phyloP scores from a whole-genome alignment of 2,888 invertebrate genomes.

The Sisyra terminalis region DNA sequence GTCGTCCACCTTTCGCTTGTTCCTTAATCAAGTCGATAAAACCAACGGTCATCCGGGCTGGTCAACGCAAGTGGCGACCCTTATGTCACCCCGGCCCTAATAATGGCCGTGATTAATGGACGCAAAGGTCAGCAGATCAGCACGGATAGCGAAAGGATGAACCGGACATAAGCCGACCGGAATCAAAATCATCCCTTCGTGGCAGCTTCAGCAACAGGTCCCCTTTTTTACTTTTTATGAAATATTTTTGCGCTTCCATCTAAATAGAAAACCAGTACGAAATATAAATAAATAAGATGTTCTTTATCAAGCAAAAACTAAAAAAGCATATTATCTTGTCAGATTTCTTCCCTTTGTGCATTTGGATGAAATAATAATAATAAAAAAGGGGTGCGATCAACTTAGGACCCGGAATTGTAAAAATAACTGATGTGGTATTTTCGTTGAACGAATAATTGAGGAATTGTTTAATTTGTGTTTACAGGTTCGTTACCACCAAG shows the following conservation, averaged over 20 bases:
- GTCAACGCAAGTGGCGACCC: conserved; percentile 13
- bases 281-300: neutral
- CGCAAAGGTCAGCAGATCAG: conserved; percentile 27
- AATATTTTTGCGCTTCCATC: conserved; percentile 1
- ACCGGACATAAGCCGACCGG: conserved; percentile 9
- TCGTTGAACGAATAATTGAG: too few species aligned
- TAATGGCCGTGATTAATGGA: conserved; percentile 32
- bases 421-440: too few species aligned
- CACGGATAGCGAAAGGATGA: conserved; percentile 26
- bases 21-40: too few species aligned
- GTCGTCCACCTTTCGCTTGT: too few species aligned
- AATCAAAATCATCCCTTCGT: conserved; percentile 3
- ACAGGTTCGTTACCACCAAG: conserved; percentile 90
- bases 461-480: conserved; percentile 10
- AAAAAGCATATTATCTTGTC: too few species aligned
- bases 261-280: neutral
- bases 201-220: conserved; percentile 3
- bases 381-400: too few species aligned
- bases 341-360: too few species aligned
- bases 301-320: neutral
- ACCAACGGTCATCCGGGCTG: too few species aligned
- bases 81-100: conserved; percentile 11
- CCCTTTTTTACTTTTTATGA: neutral
- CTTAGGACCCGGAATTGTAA: too few species aligned
- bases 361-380: too few species aligned